Evolutionary conservation across 2,888 invertebrate genomes (phyloP).

Genomic region (Cloeon dipterum): DNA sequence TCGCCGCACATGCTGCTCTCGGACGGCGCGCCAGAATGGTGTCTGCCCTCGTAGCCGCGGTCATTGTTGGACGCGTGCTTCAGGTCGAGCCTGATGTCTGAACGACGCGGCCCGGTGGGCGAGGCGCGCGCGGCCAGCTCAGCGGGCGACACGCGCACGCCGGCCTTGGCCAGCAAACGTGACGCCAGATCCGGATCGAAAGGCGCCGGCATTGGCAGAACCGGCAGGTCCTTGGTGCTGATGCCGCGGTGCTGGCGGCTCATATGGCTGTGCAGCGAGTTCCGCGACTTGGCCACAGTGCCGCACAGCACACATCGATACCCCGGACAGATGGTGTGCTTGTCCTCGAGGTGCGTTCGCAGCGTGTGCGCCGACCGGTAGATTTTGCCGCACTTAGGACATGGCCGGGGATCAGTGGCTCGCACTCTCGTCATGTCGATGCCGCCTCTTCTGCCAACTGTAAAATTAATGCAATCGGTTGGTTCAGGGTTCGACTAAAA

Average conservation of each 20-base stretch:
- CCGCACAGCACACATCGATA: constrained; percentile 81
- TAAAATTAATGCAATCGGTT: constrained; percentile 13
- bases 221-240: constrained; percentile 79
- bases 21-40: constrained; percentile 16
- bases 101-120: constrained; percentile 55
- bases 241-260: constrained; percentile 81
- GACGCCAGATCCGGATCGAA: constrained; percentile 79
- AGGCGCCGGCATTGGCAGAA: constrained; percentile 76
- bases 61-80: constrained; percentile 17
- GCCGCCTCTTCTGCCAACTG: constrained; percentile 40
- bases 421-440: constrained; percentile 68
- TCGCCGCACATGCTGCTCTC: constrained; percentile 54
- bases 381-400: constrained; percentile 83
- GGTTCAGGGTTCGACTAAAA: neutral
- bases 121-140: constrained; percentile 66
- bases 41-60: constrained; percentile 4
- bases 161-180: constrained; percentile 65
- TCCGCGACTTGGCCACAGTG: constrained; percentile 78
- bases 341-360: constrained; percentile 77
- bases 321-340: constrained; percentile 80
- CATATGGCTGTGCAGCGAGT: constrained; percentile 85
- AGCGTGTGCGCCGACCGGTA: constrained; percentile 79
- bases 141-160: constrained; percentile 55
- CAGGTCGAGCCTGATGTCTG: constrained; percentile 54
- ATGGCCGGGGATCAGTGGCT: constrained; percentile 78